Percentiles rank a stretch among this genome's conserved stretches.
Conservation (phyloP, 2,888 invertebrate species). For the Acanthosoma haemorrhoidale region DNA sequence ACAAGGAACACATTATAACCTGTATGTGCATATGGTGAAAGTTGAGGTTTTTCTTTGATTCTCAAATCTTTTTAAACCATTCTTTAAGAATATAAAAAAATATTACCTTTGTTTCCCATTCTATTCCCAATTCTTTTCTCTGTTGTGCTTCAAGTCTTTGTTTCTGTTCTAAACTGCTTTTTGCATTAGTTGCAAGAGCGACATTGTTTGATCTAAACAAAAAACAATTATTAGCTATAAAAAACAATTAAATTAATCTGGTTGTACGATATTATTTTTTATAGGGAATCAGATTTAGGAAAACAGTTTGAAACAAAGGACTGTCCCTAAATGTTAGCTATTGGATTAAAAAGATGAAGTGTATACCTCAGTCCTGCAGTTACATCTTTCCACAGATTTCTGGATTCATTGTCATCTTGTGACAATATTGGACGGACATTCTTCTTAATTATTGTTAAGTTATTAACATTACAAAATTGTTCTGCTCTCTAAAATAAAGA, state of each 20-base stretch:
- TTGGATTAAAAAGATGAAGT: background rate
- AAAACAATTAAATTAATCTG: background rate
- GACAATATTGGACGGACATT: constrained; percentile 77
- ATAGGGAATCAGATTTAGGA: background rate
- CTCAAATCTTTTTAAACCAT: too few species aligned
- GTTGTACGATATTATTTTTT: background rate
- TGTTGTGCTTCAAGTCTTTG: constrained; percentile 88
- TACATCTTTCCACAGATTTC: constrained; percentile 94
- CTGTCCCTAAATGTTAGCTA: background rate
- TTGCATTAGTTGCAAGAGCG: constrained; percentile 86
- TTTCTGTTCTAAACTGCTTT: constrained; percentile 85
- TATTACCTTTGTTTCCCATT: constrained; percentile 68
- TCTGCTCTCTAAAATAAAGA: constrained; percentile 32
- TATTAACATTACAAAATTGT: constrained; percentile 81
- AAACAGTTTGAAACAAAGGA: background rate
- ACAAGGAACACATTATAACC: too few species aligned
- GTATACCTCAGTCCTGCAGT: constrained; percentile 76
- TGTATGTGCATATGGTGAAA: too few species aligned
- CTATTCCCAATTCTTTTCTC: constrained; percentile 64
- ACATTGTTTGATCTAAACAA: constrained; percentile 65
- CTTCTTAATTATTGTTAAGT: constrained; percentile 80
- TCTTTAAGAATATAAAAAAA: too few species aligned
- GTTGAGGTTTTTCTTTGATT: too few species aligned
- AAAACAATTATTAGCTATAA: background rate
- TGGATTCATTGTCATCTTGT: constrained; percentile 82